phyloP scores from a whole-genome alignment of 2,113 vertebrate genomes.

The Hemicordylus capensis region DNA sequence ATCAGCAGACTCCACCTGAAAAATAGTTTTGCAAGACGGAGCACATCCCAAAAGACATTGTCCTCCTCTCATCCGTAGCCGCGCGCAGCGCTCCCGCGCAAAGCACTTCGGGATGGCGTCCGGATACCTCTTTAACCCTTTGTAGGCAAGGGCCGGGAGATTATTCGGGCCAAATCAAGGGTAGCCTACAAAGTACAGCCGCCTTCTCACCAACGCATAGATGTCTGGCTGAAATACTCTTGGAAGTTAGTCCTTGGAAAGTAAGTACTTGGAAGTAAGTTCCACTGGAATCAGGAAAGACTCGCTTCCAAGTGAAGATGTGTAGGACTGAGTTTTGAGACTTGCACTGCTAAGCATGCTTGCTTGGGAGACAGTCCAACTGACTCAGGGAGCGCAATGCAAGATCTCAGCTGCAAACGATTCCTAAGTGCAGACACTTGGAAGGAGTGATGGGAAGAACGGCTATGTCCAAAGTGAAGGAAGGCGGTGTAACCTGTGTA shows the following conservation, averaged over 20 bases:
- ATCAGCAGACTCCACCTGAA: slow-evolving; percentile 13
- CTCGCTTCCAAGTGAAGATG: neutral
- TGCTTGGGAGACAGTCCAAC: too few relatives aligned
- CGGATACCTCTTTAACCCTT: neutral
- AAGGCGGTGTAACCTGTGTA: too few relatives aligned
- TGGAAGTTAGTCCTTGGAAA: too few relatives aligned
- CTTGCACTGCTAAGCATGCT: too few relatives aligned
- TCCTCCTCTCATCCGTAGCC: neutral
- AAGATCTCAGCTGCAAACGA: neutral
- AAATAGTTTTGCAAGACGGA: slow-evolving; percentile 32
- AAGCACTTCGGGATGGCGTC: too few relatives aligned
- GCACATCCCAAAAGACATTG: neutral
- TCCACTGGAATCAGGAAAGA: neutral
- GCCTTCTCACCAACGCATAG: neutral
- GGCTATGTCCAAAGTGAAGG: too few relatives aligned
- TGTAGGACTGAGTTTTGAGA: neutral
- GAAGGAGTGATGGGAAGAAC: neutral
- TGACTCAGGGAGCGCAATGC: neutral
- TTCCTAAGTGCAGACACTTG: neutral
- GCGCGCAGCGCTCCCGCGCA: neutral
- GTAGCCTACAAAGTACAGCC: too few relatives aligned
- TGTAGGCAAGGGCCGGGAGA: neutral
- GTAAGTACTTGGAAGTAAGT: neutral
- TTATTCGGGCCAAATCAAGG: too few relatives aligned
- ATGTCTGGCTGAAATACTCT: neutral